Evolutionary conservation across 2,888 invertebrate genomes (phyloP).

Genomic region (Drosophila meridionalis): DNA sequence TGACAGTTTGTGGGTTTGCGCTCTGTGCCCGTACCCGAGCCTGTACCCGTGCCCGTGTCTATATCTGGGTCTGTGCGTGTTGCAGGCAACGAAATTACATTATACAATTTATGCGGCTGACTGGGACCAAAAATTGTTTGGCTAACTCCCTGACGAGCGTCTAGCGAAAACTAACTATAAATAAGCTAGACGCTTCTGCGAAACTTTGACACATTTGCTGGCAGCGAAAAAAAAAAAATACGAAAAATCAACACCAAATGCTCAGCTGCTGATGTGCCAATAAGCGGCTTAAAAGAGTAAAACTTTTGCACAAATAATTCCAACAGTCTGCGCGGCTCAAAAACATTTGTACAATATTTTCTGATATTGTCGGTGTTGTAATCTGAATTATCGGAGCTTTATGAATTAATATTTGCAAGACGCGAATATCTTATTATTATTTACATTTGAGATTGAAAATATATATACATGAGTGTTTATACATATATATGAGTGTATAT

Average conservation of each 20-base stretch:
- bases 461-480: no score
- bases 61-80: constrained; percentile 43
- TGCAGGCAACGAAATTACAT: constrained; percentile 70
- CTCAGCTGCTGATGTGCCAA: constrained; percentile 18
- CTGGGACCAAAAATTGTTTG: constrained; percentile 61
- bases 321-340: constrained; percentile 28
- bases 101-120: constrained; percentile 81
- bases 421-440: neutral
- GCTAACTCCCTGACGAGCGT: constrained; percentile 46
- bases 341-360: constrained; percentile 2
- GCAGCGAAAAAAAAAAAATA: neutral
- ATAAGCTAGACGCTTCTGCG: constrained; percentile 42
- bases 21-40: neutral
- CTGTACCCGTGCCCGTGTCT: neutral
- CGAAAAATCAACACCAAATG: neutral
- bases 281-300: constrained; percentile 36
- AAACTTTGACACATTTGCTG: constrained; percentile 29
- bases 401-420: neutral
- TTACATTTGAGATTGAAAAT: neutral
- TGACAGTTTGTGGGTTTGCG: constrained; percentile 74
- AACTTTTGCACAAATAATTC: constrained; percentile 41
- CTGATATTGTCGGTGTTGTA: neutral
- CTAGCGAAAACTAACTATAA: constrained; percentile 52
- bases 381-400: neutral
- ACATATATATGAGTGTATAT: no score